Evolutionary conservation across 37 sponge, comb jelly and placozoan genomes (phyloP).

Genomic region (Petrosia ficiformis): DNA sequence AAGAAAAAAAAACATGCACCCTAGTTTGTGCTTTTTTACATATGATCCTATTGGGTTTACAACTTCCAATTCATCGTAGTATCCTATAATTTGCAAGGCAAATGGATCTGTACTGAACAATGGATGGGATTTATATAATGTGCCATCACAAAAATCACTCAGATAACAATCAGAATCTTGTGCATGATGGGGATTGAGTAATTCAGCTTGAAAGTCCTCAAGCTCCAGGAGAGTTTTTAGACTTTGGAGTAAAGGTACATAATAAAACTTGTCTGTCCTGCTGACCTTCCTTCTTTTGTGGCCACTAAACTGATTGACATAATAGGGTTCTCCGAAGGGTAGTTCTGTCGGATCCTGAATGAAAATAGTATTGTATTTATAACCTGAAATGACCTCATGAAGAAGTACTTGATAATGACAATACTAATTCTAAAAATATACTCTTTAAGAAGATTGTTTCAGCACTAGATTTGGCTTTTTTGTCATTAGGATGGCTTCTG

Average conservation of each 20-base stretch:
- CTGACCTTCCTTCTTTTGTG: slow-evolving; percentile 26
- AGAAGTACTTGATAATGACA: too few relatives aligned
- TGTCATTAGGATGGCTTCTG: too few relatives aligned
- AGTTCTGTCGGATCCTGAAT: slow-evolving; percentile 24
- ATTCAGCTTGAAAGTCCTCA: slow-evolving; percentile 21
- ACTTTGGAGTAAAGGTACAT: slow-evolving; percentile 23
- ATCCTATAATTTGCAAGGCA: slow-evolving; percentile 11
- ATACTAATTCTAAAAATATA: too few relatives aligned
- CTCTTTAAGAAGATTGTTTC: too few relatives aligned
- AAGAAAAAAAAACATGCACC: slow-evolving; percentile 9
- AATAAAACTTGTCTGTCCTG: slow-evolving; percentile 12
- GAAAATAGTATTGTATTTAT: neutral
- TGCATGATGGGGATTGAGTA: slow-evolving; percentile 23
- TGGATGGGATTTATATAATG: slow-evolving; percentile 14
- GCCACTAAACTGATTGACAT: slow-evolving; percentile 20
- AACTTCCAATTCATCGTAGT: slow-evolving; percentile 25
- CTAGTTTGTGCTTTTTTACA: slow-evolving; percentile 11
- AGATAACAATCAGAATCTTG: neutral
- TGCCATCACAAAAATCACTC: slow-evolving; percentile 43
- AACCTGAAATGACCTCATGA: too few relatives aligned
- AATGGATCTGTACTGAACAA: slow-evolving; percentile 24
- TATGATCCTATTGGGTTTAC: slow-evolving; percentile 8
- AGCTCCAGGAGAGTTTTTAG: slow-evolving; percentile 9
- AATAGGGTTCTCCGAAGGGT: slow-evolving; percentile 22
- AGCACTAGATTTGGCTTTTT: too few relatives aligned